Evolutionary conservation across 1,140 invertebrate genomes (phyloP).

Genomic region (Drosophila rhopaloa): DNA sequence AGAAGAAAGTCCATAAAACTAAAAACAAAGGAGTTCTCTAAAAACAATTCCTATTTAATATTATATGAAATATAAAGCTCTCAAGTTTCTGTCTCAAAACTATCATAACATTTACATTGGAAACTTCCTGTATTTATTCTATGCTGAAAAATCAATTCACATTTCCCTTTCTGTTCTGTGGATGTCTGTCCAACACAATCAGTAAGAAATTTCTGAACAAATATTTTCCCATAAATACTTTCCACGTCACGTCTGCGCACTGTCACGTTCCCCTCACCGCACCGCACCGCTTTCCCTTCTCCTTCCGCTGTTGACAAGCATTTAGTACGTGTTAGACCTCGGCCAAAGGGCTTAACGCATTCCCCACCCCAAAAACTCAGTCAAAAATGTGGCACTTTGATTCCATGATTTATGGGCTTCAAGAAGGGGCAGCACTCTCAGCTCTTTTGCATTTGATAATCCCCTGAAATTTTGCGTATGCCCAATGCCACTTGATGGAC

Average conservation of each 20-base stretch:
- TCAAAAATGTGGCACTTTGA: conserved; percentile 71
- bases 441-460: conserved; percentile 73
- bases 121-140: conserved; percentile 4
- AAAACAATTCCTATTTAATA: background rate
- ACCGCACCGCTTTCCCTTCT: background rate
- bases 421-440: conserved; percentile 22
- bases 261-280: conserved; percentile 5
- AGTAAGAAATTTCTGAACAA: conserved; percentile 29
- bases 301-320: conserved; percentile 32
- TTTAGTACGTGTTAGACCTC: conserved; percentile 67
- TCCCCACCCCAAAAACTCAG: conserved; percentile 27
- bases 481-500: conserved; percentile 57
- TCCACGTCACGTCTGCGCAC: conserved; percentile 42
- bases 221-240: conserved; percentile 46
- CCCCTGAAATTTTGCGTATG: conserved; percentile 71
- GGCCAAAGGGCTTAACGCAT: conserved; percentile 50
- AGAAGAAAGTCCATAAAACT: background rate
- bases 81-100: background rate
- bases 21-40: background rate
- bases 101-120: conserved; percentile 7
- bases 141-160: conserved; percentile 23
- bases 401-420: conserved; percentile 73
- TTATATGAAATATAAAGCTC: background rate
- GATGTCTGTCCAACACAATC: background rate
- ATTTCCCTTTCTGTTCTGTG: conserved; percentile 15